These are phyloP conservation scores for Exaiptasia diaphana DNA, from an alignment of 64 coral and sea anemone species.

Conservation along the genomic window DNA sequence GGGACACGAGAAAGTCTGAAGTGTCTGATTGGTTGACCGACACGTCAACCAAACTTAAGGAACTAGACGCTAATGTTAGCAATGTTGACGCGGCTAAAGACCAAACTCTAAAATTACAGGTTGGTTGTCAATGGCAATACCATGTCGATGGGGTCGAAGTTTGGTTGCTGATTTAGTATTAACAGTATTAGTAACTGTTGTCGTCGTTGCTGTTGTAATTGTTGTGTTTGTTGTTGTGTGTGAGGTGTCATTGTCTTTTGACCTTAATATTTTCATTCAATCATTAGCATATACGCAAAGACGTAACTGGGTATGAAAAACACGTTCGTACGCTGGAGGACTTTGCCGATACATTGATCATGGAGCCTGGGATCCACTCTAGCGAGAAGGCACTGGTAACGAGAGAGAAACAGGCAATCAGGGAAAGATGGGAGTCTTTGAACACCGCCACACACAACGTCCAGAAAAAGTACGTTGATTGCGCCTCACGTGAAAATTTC, in stretches of 20 bases:
- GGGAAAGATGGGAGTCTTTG: constrained; percentile 45
- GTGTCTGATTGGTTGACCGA: constrained; percentile 5
- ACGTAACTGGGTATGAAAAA: constrained; percentile 58
- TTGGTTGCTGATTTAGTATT: too few relatives aligned
- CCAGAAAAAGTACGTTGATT: constrained; percentile 42
- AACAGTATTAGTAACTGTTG: too few relatives aligned
- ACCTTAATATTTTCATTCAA: too few relatives aligned
- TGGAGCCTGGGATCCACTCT: constrained; percentile 42
- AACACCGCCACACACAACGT: constrained; percentile 28
- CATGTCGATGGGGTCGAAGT: too few relatives aligned
- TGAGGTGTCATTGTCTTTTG: too few relatives aligned
- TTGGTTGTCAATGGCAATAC: too few relatives aligned
- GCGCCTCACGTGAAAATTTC: too few relatives aligned
- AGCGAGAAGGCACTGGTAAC: constrained; percentile 42
- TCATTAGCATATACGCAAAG: constrained; percentile 59
- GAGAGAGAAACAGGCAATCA: constrained; percentile 49
- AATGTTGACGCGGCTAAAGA: constrained; percentile 36
- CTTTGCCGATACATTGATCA: constrained; percentile 42
- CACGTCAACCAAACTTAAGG: neutral
- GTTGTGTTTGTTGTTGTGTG: too few relatives aligned
- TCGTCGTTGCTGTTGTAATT: too few relatives aligned
- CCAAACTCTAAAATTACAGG: too few relatives aligned
- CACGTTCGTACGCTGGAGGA: constrained; percentile 47
- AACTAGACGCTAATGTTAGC: constrained; percentile 38
- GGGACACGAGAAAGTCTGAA: neutral